Percentiles rank a stretch among this genome's conserved stretches.
phyloP scores from a whole-genome alignment of 2,888 invertebrate genomes.

The Cryptocephalus moraei region DNA sequence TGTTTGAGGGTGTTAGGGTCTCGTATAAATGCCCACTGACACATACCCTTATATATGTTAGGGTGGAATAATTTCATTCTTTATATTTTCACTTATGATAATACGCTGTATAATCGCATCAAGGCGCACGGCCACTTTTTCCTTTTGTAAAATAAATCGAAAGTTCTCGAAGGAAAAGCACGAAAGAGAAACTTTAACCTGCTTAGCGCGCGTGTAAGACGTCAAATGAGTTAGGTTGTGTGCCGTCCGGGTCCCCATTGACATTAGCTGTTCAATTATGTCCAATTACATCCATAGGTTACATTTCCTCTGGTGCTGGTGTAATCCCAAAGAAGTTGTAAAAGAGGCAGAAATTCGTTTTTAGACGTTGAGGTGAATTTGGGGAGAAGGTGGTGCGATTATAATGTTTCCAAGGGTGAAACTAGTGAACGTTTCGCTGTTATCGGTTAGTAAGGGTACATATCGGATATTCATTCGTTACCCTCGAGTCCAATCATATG shows the following conservation, averaged over 20 bases:
- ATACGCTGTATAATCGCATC: not conserved
- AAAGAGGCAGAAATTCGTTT: conserved; percentile 24
- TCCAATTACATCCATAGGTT: conserved; percentile 25
- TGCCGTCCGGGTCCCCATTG: conserved; percentile 10
- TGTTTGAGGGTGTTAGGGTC: conserved; percentile 5
- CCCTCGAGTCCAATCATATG: conserved; percentile 24
- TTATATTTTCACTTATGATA: conserved; percentile 6
- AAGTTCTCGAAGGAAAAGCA: too few species aligned
- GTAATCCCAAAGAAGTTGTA: conserved; percentile 29
- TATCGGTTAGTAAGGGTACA: conserved; percentile 35
- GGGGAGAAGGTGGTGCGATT: conserved; percentile 22
- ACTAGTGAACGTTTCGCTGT: conserved; percentile 21
- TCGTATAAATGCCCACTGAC: conserved; percentile 7
- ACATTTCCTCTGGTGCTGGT: conserved; percentile 19
- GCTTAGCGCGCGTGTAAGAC: conserved; percentile 1
- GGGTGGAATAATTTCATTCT: conserved; percentile 3
- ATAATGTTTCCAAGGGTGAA: conserved; percentile 19
- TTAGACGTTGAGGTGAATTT: conserved; percentile 20
- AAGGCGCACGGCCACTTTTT: too few species aligned
- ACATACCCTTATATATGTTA: conserved; percentile 5
- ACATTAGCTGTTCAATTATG: conserved; percentile 27
- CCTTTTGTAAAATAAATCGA: too few species aligned
- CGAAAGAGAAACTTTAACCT: too few species aligned
- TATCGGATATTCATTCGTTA: conserved; percentile 24
- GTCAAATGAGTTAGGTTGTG: conserved; percentile 11